Conservation (phyloP, 1,140 invertebrate genomes). For the Aporrectodea caliginosa region DNA sequence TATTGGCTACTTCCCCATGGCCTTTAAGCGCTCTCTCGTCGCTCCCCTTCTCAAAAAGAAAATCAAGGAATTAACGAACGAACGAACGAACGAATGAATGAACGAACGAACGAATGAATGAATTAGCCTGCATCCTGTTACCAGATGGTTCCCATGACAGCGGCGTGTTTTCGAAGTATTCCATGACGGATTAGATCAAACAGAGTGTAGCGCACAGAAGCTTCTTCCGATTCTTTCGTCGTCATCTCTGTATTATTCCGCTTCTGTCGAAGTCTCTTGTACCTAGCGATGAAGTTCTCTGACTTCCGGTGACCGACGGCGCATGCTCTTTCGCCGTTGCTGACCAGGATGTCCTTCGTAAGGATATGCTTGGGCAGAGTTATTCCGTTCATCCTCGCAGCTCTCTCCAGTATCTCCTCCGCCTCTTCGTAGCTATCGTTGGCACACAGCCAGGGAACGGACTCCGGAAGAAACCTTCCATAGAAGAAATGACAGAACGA, state of each 20-base stretch:
- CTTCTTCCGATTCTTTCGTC: too few relatives aligned
- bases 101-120: too few relatives aligned
- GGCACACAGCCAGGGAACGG: constrained; percentile 29
- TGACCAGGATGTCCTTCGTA: not conserved
- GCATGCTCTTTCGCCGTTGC: not conserved
- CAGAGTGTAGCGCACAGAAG: not conserved
- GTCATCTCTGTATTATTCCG: too few relatives aligned
- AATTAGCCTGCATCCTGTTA: too few relatives aligned
- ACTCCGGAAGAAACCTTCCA: constrained; percentile 31
- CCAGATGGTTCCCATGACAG: constrained; percentile 69
- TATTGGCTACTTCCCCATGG: too few relatives aligned
- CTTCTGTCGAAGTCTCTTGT: not conserved
- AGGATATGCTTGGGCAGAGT: not conserved
- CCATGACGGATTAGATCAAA: constrained; percentile 63
- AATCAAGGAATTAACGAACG: too few relatives aligned
- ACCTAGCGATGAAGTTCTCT: not conserved
- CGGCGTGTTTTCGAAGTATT: constrained; percentile 65
- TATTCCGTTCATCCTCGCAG: constrained; percentile 30
- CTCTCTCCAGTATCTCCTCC: constrained; percentile 20
- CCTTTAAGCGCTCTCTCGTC: too few relatives aligned
- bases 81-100: too few relatives aligned
- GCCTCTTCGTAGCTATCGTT: constrained; percentile 31
- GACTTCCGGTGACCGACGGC: too few relatives aligned
- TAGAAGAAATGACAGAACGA: not conserved
- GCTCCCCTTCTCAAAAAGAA: too few relatives aligned